Conservation (phyloP, 2,113 vertebrate genomes). For the Fukomys damarensis region DNA sequence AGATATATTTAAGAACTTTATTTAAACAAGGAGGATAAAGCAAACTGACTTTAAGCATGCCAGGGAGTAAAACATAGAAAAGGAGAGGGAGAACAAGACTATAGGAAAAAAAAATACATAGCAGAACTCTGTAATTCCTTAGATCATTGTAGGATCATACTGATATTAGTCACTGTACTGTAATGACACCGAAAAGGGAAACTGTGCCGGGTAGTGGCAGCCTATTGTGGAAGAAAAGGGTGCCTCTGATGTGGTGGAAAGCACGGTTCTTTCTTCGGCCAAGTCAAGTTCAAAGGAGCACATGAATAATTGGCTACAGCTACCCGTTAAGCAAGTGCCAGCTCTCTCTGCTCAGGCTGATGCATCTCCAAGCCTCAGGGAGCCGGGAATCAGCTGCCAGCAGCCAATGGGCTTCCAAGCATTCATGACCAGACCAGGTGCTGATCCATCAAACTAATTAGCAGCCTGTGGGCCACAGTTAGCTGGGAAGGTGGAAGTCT, state of each 20-base stretch:
- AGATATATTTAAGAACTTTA: neutral
- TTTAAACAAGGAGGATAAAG: neutral
- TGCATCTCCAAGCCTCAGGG: conserved; percentile 78
- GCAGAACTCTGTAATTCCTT: neutral
- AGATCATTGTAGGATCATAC: neutral
- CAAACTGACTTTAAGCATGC: neutral
- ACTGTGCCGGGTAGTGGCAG: conserved; percentile 31
- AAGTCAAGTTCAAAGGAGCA: conserved; percentile 74
- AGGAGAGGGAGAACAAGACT: neutral
- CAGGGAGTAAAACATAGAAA: conserved; percentile 1
- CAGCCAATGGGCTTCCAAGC: conserved; percentile 77
- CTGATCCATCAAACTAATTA: conserved; percentile 84
- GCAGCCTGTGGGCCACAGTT: conserved; percentile 78
- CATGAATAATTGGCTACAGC: conserved; percentile 78
- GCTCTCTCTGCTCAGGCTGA: conserved; percentile 72
- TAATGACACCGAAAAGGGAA: conserved; percentile 30
- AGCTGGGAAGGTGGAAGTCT: conserved; percentile 66
- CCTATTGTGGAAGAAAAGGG: conserved; percentile 51
- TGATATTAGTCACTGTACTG: conserved; percentile 6
- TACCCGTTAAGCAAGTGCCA: conserved; percentile 76
- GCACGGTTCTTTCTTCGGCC: conserved; percentile 60
- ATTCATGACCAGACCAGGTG: conserved; percentile 80
- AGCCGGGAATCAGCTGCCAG: conserved; percentile 77
- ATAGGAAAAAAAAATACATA: neutral
- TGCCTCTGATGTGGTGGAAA: conserved; percentile 51